phyloP scores from a whole-genome alignment of 2,113 vertebrate genomes.

The Oncorhynchus kisutch region DNA sequence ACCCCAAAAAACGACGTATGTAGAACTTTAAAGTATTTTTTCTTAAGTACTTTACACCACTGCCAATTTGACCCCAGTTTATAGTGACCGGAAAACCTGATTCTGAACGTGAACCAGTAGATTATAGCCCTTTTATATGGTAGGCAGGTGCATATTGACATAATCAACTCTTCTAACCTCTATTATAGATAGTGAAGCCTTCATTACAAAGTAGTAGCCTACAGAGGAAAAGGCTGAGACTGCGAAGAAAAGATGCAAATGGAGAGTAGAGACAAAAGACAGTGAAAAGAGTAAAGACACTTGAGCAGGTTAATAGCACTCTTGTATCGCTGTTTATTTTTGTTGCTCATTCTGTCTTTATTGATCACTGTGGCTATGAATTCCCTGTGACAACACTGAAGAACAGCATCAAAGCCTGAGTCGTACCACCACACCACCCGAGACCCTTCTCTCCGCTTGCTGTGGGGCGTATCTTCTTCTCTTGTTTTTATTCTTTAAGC shows the following conservation, averaged over 20 bases:
- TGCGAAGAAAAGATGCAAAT: no score
- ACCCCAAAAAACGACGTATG: no score
- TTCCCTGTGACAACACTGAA: conserved; percentile 35
- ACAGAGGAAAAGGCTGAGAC: no score
- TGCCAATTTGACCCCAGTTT: no score
- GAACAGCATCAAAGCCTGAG: conserved; percentile 49
- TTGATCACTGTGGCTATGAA: conserved; percentile 50
- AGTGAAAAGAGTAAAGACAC: conserved; percentile 27
- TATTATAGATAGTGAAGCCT: neutral
- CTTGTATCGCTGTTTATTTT: conserved; percentile 56
- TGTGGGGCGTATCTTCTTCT: conserved; percentile 27
- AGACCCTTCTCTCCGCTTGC: conserved; percentile 29
- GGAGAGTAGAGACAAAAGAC: no score
- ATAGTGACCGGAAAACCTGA: no score
- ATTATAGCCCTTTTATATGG: no score
- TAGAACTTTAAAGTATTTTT: no score
- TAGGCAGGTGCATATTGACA: no score
- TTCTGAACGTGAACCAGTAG: no score
- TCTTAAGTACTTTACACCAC: no score
- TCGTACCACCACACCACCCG: conserved; percentile 42
- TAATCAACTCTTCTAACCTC: neutral
- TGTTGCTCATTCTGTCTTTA: conserved; percentile 55
- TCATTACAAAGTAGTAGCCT: no score
- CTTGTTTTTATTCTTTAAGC: conserved; percentile 39
- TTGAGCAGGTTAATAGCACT: conserved; percentile 47